Percentiles rank a stretch among this genome's conserved stretches.
These are phyloP conservation scores for Mayetiola destructor DNA, from an alignment of 2,888 invertebrate species.

Conservation along the genomic window DNA sequence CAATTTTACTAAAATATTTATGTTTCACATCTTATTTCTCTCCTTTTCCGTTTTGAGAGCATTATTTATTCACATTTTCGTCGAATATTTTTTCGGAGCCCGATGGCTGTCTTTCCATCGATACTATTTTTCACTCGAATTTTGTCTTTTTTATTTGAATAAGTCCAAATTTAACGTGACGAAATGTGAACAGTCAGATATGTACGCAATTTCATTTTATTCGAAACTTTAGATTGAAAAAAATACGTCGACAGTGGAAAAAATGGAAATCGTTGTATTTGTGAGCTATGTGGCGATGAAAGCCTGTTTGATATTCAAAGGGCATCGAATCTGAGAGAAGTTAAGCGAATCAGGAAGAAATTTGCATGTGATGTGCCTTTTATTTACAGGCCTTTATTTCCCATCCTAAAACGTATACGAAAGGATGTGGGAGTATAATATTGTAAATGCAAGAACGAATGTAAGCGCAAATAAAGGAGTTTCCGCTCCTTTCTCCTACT, in stretches of 20 bases:
- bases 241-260: not conserved
- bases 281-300: too few relatives aligned
- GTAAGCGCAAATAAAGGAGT: slow-evolving; percentile 1
- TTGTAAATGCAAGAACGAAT: not conserved
- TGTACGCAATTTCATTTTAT: slow-evolving; percentile 1
- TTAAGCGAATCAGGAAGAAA: not conserved
- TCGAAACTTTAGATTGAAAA: not conserved
- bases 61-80: slow-evolving; percentile 8
- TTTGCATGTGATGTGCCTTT: slow-evolving; percentile 3
- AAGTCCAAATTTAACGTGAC: slow-evolving; percentile 6
- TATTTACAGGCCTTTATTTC: not conserved
- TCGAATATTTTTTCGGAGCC: not conserved
- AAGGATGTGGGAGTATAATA: too few relatives aligned
- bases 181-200: slow-evolving; percentile 6
- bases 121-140: not conserved
- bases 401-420: too few relatives aligned
- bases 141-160: not conserved
- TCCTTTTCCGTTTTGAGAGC: not conserved
- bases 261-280: slow-evolving; percentile 7
- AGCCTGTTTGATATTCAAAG: slow-evolving; percentile 4
- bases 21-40: not conserved
- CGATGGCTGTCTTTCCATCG: too few relatives aligned
- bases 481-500: too few relatives aligned
- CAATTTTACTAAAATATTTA: not conserved
- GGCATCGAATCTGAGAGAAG: not conserved